Evolutionary conservation across 2,888 invertebrate species (phyloP).

Genomic region (Polydrusus tereticollis): DNA sequence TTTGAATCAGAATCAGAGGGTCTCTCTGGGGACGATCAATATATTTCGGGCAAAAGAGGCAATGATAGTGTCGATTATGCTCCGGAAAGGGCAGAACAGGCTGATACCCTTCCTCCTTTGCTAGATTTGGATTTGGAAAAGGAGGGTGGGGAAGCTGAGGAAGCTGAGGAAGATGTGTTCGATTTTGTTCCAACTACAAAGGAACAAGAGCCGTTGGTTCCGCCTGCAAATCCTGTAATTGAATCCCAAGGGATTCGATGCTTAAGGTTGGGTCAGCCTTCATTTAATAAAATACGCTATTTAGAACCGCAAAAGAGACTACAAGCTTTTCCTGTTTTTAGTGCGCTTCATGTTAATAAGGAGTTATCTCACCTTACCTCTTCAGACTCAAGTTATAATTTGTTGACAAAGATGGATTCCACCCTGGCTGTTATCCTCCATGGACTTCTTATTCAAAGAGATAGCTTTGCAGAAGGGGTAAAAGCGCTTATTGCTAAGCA

Average conservation of each 20-base stretch:
- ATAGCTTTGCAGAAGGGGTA: conserved; percentile 31
- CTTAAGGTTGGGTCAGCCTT: conserved; percentile 32
- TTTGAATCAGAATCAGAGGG: background rate
- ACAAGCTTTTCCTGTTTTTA: conserved; percentile 47
- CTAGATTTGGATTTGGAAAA: background rate
- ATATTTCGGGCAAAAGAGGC: background rate
- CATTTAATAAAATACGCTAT: conserved; percentile 42
- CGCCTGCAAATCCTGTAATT: conserved; percentile 34
- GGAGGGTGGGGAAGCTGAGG: conserved; percentile 1
- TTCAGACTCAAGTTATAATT: conserved; percentile 1
- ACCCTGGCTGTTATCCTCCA: conserved; percentile 33
- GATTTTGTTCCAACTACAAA: conserved; percentile 25
- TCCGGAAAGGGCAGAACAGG: background rate
- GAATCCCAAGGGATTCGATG: conserved; percentile 36
- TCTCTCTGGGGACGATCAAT: background rate
- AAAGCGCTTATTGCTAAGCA: conserved; percentile 24
- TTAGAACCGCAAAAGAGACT: conserved; percentile 43
- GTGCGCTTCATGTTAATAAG: conserved; percentile 25
- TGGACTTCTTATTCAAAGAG: conserved; percentile 38
- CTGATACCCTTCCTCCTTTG: background rate
- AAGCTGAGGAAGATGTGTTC: too few relatives aligned
- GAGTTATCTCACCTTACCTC: background rate
- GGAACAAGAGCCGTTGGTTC: conserved; percentile 32
- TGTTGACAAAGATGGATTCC: conserved; percentile 28
- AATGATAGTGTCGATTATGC: background rate